Evolutionary conservation across 2,888 invertebrate genomes (phyloP).

Genomic region (Balanococcus diminutus): DNA sequence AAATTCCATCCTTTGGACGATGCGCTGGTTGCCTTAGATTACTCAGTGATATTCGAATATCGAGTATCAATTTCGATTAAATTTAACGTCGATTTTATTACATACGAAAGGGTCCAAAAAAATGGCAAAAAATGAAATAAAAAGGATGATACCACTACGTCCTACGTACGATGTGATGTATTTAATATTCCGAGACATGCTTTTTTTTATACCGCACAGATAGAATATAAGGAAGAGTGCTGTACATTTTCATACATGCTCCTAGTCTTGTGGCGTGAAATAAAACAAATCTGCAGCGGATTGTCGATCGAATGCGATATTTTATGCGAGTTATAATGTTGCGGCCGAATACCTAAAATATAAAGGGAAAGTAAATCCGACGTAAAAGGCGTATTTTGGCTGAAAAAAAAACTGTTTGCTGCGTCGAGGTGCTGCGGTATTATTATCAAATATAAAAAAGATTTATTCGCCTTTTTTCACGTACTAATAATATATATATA

Average conservation of each 20-base stretch:
- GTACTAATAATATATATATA: too few relatives aligned
- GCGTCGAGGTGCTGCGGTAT: not conserved
- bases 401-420: not conserved
- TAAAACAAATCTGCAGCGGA: not conserved
- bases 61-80: slow-evolving; percentile 13
- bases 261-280: not conserved
- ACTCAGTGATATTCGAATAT: not conserved
- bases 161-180: not conserved
- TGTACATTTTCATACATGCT: too few relatives aligned
- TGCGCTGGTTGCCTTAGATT: not conserved
- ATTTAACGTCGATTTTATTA: slow-evolving; percentile 2
- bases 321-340: not conserved
- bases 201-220: not conserved
- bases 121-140: not conserved
- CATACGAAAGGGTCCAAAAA: not conserved
- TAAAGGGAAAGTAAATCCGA: not conserved
- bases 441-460: slow-evolving; percentile 12
- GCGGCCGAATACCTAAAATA: not conserved
- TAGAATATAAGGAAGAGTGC: not conserved
- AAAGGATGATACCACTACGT: too few relatives aligned
- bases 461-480: not conserved
- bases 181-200: slow-evolving; percentile 8
- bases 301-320: slow-evolving; percentile 6
- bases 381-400: not conserved
- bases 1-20: not conserved